Base-by-base conservation (phyloP, 2,888 invertebrate genomes). In the Eulithis testata region DNA sequence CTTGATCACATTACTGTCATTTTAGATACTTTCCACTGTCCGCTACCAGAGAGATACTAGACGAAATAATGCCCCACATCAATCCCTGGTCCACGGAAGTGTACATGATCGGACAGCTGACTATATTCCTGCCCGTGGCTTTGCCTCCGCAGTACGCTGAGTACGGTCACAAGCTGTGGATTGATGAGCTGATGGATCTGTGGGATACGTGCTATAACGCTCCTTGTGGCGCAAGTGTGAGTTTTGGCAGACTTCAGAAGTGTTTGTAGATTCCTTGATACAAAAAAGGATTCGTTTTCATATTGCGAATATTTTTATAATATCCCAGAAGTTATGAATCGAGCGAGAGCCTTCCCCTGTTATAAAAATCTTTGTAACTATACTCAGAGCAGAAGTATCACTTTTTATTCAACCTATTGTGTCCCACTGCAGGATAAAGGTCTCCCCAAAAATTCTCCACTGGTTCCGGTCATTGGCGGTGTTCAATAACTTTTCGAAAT, bases 21-120 rank as follows among this genome's bases (percentile, higher is more conserved):
- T 85, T 52, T 80, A 96, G 96, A 60, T 97, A 96, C 84, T 96
- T 96, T 82, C 94, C 96, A 63, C 87, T 95, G 50, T 93, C 93
- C 44, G 95, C 97, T 0, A 98, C 98, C 0, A 95, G 95, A 85
- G 98, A 98, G 88, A 97, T 99, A 79, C 87, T 99, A 60, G 97
- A 96, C 62, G 96, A 97, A 85, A 94, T 97, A 82, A 94, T 96
- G 60, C 98, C 98, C 0, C 94, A 94, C 74, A 88, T 98, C 60
- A 97, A 96, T 79, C 97, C 97, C 0, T 96, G 96, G 90, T 94
- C 95, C 56, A 84, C 89, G 4, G 89, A 94, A 57, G 90, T 91
- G 11, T 94, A 89, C 65, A 86, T 94, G 11, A 88, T 97, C 64
- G 93, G 94, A 68, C 94, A 95, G 78, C 86, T 98, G 65, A 95